Conservation (phyloP, 2,113 vertebrate species). For the Melierax canorus region DNA sequence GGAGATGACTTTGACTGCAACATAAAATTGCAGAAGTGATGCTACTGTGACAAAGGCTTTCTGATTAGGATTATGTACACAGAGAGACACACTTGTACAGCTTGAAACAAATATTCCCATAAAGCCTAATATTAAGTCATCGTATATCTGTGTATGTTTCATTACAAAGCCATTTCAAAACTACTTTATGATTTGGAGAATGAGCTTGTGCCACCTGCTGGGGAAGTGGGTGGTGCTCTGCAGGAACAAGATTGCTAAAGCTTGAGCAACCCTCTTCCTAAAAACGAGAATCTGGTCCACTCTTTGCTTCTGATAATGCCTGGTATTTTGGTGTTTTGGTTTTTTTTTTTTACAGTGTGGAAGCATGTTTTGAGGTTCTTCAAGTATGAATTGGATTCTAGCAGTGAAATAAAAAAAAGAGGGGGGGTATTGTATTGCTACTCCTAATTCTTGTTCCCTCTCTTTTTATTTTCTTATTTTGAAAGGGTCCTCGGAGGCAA, state of each 20-base stretch:
- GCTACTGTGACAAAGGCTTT: not conserved
- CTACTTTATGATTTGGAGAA: not conserved
- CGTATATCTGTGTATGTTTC: not conserved
- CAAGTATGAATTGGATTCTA: not conserved
- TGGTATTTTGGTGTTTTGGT: not conserved
- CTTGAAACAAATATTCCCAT: not conserved
- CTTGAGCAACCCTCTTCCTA: not conserved
- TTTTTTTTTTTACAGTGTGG: not conserved
- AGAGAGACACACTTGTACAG: not conserved
- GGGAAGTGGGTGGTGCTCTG: not conserved
- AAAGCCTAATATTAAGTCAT: not conserved
- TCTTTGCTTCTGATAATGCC: not conserved
- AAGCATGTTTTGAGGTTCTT: not conserved
- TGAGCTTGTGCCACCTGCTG: not conserved
- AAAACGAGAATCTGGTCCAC: not conserved
- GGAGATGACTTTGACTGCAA: not conserved
- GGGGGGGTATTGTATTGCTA: not conserved
- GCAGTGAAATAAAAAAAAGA: not conserved
- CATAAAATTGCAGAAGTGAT: not conserved
- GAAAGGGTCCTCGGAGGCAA: constrained; percentile 87
- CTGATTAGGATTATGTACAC: not conserved
- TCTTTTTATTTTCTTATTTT: not conserved
- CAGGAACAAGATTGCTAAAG: not conserved
- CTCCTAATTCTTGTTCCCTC: not conserved
- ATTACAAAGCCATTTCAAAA: not conserved